phyloP scores from a whole-genome alignment of 2,797 vertebrate species.

The Rhabdophis nuchalis region DNA sequence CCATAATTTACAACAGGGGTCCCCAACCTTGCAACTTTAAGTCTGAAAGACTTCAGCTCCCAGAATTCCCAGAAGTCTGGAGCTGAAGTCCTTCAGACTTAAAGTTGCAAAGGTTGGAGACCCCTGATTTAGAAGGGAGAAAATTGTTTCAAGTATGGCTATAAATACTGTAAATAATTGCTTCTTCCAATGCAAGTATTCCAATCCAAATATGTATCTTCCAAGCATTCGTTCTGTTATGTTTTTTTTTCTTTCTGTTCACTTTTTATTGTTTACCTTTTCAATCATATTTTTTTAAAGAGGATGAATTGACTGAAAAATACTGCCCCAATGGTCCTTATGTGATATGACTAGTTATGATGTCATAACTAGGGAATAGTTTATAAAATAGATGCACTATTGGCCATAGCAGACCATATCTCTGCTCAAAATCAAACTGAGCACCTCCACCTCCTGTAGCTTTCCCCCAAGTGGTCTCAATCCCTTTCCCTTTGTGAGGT shows the following conservation, averaged over 20 bases:
- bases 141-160: too few relatives aligned
- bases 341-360: background rate
- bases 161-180: background rate
- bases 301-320: background rate
- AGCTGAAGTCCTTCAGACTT: too few relatives aligned
- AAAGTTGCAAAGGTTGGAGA: too few relatives aligned
- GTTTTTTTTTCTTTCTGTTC: background rate
- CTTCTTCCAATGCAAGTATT: background rate
- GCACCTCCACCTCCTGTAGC: background rate
- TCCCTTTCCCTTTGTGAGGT: background rate
- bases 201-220: background rate
- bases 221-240: background rate
- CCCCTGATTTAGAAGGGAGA: too few relatives aligned
- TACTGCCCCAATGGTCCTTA: background rate
- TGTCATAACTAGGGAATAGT: background rate
- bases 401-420: background rate
- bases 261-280: background rate
- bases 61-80: too few relatives aligned
- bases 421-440: background rate
- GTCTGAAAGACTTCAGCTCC: too few relatives aligned
- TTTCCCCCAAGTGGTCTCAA: background rate
- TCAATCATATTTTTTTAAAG: background rate
- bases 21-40: too few relatives aligned
- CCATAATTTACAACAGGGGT: too few relatives aligned
- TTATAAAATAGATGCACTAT: background rate